Evolutionary conservation across 2,797 vertebrate genomes (phyloP), one percentile per base, ranked within the genome.

Genomic region (Lycodopsis pacificus): DNA sequence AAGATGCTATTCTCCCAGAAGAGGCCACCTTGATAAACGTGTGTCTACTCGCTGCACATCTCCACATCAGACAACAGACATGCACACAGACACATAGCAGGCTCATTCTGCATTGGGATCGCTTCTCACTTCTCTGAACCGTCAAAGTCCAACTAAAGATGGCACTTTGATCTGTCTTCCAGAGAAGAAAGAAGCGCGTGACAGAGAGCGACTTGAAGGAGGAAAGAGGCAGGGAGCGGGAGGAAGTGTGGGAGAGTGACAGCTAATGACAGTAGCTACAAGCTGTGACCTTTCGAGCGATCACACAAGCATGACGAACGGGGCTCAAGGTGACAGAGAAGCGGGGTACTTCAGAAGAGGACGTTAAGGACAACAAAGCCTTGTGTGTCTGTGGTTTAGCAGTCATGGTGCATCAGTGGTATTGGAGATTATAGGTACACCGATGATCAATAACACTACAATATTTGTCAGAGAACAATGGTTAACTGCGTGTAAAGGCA

Each of bases 241-340:
- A 85, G 77, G 84, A 86, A 90, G 90, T 84, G 86, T 73, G 84
- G 74, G 53, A 92, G 93, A 95, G 91, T 96, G 95, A 95, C 95
- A 95, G 95, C 91, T 94, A 94, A 95, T 95, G 95, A 95, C 95
- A 95, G 94, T 93, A 92, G 93, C 92, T 95, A 95, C 94, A 95
- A 86, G 91, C 87, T 84, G 87, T 92, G 95, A 96, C 95, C 95
- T 96, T 96, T 95, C 89, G 82, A 92, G 91, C 65, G 85, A 94
- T 94, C 94, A 94, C 92, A 94, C 92, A 91, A 93, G 93, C 95
- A 94, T 95, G 94, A 96, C 94, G 88, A 87, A 86, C 88, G 74
- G 65, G 88, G 91, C 92, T 94, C 91, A 94, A 95, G 94, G 95
- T 95, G 94, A 94, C 92, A 84, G 90, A 90, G 82, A 73, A 87